Evolutionary conservation across 2,113 vertebrate genomes (phyloP).

Genomic region (Cyrtonyx montezumae): DNA sequence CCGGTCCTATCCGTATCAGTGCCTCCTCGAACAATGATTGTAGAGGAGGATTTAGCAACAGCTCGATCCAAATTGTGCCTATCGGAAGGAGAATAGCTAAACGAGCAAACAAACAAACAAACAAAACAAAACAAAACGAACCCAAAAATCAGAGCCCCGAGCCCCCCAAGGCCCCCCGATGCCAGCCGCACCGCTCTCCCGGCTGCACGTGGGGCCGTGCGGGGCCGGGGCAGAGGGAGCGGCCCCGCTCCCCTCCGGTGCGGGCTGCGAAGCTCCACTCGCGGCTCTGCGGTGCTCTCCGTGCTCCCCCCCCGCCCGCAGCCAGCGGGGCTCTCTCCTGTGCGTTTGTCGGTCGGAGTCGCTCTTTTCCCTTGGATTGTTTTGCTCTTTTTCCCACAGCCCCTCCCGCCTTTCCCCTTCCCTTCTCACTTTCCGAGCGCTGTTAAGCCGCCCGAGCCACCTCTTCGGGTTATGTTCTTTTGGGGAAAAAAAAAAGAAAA

Average conservation of each 20-base stretch:
- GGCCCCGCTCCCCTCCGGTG: neutral
- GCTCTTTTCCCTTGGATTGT: slow-evolving; percentile 66
- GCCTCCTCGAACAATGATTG: slow-evolving; percentile 67
- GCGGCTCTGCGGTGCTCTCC: slow-evolving; percentile 89
- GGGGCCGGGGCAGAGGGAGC: neutral
- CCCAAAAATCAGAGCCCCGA: neutral
- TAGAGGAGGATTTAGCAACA: slow-evolving; percentile 73
- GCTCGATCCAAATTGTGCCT: slow-evolving; percentile 76
- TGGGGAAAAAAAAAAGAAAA: neutral
- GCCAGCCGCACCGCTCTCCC: slow-evolving; percentile 41
- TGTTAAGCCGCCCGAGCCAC: slow-evolving; percentile 51
- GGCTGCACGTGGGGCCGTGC: slow-evolving; percentile 43
- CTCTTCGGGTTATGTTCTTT: slow-evolving; percentile 69
- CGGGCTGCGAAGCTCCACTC: slow-evolving; percentile 86
- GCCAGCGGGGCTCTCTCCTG: slow-evolving; percentile 72
- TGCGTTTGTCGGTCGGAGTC: slow-evolving; percentile 68
- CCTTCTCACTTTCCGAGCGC: slow-evolving; percentile 64
- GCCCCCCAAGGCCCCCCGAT: neutral
- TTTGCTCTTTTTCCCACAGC: slow-evolving; percentile 47
- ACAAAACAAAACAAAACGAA: neutral
- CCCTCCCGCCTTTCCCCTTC: slow-evolving; percentile 44
- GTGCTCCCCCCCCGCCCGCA: slow-evolving; percentile 80
- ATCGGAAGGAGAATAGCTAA: slow-evolving; percentile 26
- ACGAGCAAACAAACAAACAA: neutral
- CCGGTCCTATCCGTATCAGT: slow-evolving; percentile 61